Evolutionary conservation across 2,888 invertebrate species (phyloP).

Genomic region (Strigamia crassipes): DNA sequence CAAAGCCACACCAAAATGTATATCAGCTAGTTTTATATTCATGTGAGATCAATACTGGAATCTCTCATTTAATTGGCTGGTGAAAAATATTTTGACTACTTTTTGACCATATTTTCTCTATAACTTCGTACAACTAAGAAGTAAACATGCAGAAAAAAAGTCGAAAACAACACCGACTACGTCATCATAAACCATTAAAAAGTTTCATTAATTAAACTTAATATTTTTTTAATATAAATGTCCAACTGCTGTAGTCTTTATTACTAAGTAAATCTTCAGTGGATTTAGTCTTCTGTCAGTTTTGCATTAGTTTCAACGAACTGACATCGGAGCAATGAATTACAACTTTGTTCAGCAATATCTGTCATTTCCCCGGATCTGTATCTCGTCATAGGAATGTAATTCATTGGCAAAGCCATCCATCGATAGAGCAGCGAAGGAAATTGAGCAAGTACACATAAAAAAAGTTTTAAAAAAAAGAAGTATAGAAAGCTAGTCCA

Average conservation of each 20-base stretch:
- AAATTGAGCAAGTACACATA: slow-evolving; percentile 33
- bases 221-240: no score
- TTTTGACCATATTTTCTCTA: no score
- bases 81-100: no score
- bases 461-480: neutral
- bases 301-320: slow-evolving; percentile 14
- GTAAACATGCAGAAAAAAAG: no score
- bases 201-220: neutral
- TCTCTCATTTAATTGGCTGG: no score
- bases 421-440: slow-evolving; percentile 35
- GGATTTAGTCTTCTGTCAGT: neutral
- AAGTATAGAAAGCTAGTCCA: slow-evolving; percentile 16
- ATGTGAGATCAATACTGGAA: no score
- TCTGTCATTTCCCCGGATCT: slow-evolving; percentile 36
- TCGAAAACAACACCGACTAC: no score
- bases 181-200: no score
- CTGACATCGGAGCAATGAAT: slow-evolving; percentile 13
- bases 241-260: slow-evolving; percentile 2
- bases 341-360: slow-evolving; percentile 31
- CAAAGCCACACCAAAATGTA: no score
- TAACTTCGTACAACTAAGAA: no score
- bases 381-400: slow-evolving; percentile 14
- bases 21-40: no score
- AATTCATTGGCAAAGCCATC: slow-evolving; percentile 37
- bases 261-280: neutral